A percentile compares a stretch with the other conserved stretches of the same genome.
Conservation (phyloP, 1,140 invertebrate species). For the Hypsibius dujardini region DNA sequence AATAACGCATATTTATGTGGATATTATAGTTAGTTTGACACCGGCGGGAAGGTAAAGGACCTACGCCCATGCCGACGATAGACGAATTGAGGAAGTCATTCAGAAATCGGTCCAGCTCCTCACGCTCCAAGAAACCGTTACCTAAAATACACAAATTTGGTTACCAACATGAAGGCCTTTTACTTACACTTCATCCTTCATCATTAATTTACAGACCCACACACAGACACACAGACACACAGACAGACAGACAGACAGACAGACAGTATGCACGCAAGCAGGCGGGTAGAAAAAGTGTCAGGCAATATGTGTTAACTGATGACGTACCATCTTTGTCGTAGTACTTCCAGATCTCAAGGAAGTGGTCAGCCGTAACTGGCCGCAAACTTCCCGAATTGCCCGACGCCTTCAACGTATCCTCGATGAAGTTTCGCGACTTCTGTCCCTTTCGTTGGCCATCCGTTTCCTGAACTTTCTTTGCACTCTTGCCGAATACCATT, state of each 20-base stretch:
- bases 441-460: background rate
- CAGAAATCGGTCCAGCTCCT: background rate
- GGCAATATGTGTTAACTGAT: background rate
- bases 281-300: too few relatives aligned
- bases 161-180: too few relatives aligned
- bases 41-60: too few relatives aligned
- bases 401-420: background rate
- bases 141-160: background rate
- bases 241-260: too few relatives aligned
- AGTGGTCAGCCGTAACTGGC: background rate
- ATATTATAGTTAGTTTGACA: too few relatives aligned
- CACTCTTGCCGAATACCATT: too few relatives aligned
- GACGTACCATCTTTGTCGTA: constrained; percentile 8
- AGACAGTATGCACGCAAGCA: too few relatives aligned
- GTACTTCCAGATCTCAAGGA: background rate
- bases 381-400: background rate
- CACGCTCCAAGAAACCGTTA: background rate
- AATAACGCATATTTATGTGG: too few relatives aligned
- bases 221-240: too few relatives aligned
- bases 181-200: too few relatives aligned
- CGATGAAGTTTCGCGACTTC: background rate
- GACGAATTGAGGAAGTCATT: background rate
- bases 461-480: too few relatives aligned
- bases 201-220: too few relatives aligned
- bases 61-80: background rate